Percentiles rank a stretch among this genome's conserved stretches.
phyloP scores from a whole-genome alignment of 2,797 vertebrate species.

The Pygocentrus nattereri region DNA sequence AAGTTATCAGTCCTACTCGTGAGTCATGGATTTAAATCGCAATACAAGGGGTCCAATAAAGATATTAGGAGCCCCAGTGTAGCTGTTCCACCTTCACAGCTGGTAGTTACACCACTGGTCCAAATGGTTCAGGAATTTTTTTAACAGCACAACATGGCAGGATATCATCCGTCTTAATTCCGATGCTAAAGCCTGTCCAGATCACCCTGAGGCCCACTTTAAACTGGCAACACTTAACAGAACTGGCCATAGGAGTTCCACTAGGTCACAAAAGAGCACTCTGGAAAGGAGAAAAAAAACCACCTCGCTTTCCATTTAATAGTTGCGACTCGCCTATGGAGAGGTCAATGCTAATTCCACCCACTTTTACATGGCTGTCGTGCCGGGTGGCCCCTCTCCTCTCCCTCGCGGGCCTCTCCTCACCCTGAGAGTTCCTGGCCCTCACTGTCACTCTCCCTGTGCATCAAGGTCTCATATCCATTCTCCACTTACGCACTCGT shows the following conservation, averaged over 20 bases:
- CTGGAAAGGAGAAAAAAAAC: slow-evolving; percentile 8
- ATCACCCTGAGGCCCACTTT: slow-evolving; percentile 36
- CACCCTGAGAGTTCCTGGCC: slow-evolving; percentile 42
- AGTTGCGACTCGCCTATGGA: slow-evolving; percentile 41
- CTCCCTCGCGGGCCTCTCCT: slow-evolving; percentile 17
- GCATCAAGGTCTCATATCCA: slow-evolving; percentile 61
- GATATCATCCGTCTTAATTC: slow-evolving; percentile 38
- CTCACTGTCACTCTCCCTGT: slow-evolving; percentile 53
- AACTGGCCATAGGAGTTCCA: slow-evolving; percentile 30
- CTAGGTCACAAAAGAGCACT: slow-evolving; percentile 33
- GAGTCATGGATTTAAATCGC: neutral
- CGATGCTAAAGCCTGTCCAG: slow-evolving; percentile 37
- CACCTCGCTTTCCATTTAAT: slow-evolving; percentile 57
- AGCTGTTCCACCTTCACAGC: neutral
- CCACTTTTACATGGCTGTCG: slow-evolving; percentile 54
- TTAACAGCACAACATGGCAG: slow-evolving; percentile 4
- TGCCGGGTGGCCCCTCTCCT: slow-evolving; percentile 33
- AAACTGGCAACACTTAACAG: slow-evolving; percentile 14
- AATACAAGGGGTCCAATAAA: neutral
- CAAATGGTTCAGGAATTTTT: neutral
- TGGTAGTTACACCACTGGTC: neutral
- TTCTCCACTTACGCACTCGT: slow-evolving; percentile 59
- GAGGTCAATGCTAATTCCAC: slow-evolving; percentile 61
- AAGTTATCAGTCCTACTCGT: too few relatives aligned
- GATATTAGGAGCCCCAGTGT: neutral